phyloP scores from a whole-genome alignment of 2,888 invertebrate species.

The Amphipyra tragopoginis region DNA sequence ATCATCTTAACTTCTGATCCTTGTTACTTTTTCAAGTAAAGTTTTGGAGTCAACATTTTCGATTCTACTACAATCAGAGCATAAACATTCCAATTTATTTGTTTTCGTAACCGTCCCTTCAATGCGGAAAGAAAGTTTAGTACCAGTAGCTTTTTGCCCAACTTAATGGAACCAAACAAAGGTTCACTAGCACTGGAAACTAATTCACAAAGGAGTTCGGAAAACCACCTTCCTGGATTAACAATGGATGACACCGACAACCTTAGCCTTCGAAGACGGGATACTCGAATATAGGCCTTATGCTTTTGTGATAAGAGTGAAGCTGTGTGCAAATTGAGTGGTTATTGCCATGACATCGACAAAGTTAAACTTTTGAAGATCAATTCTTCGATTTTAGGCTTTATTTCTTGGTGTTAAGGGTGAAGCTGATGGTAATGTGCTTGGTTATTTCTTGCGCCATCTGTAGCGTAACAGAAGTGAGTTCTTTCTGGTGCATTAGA shows the following conservation, averaged over 20 bases:
- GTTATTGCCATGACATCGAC: constrained; percentile 34
- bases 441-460: constrained; percentile 54
- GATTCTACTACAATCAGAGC: constrained; percentile 26
- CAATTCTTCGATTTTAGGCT: constrained; percentile 15
- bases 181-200: constrained; percentile 40
- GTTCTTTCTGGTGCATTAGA: constrained; percentile 65
- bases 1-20: not conserved
- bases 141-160: constrained; percentile 42
- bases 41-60: not conserved
- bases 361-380: constrained; percentile 12
- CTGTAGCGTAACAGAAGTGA: constrained; percentile 67
- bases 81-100: constrained; percentile 35
- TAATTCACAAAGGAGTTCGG: constrained; percentile 55
- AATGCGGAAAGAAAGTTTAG: constrained; percentile 32
- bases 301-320: not conserved
- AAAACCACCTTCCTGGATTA: constrained; percentile 53
- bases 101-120: constrained; percentile 20
- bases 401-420: constrained; percentile 25
- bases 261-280: not conserved
- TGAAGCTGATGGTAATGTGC: not conserved
- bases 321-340: not conserved
- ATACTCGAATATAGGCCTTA: constrained; percentile 22
- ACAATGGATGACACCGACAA: constrained; percentile 47
- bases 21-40: not conserved
- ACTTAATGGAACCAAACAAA: constrained; percentile 43